A percentile compares a stretch with the other conserved stretches of the same genome.
phyloP scores from a whole-genome alignment of 2,888 invertebrate species.

The Schizaphis graminum region DNA sequence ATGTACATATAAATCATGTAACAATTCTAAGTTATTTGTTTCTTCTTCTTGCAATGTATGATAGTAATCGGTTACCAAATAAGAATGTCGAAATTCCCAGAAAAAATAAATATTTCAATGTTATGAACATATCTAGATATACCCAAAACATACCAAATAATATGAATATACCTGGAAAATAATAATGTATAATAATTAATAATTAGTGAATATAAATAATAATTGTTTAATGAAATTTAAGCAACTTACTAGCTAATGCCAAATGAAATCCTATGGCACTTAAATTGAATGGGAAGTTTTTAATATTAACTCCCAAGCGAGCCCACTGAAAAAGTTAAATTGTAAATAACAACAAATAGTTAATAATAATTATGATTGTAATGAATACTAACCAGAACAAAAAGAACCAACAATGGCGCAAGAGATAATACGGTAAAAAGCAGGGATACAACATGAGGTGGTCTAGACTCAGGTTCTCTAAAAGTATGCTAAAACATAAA shows the following conservation, averaged over 20 bases:
- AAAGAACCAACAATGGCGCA: conserved; percentile 85
- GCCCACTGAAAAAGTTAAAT: conserved; percentile 78
- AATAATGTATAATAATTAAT: conserved; percentile 9
- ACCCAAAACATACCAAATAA: conserved; percentile 95
- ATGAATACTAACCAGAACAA: conserved; percentile 76
- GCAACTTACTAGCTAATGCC: conserved; percentile 82
- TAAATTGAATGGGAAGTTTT: conserved; percentile 82
- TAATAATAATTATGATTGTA: not conserved
- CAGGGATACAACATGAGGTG: conserved; percentile 88
- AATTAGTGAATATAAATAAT: not conserved
- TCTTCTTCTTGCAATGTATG: conserved; percentile 78
- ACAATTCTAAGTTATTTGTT: conserved; percentile 67
- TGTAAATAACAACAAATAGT: conserved; percentile 11
- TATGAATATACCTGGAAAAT: conserved; percentile 81
- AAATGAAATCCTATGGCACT: conserved; percentile 91
- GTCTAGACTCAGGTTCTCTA: conserved; percentile 91
- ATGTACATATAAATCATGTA: not conserved
- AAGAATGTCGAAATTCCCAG: conserved; percentile 92
- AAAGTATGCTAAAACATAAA: conserved; percentile 80
- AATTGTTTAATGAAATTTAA: not conserved
- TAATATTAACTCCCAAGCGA: conserved; percentile 87
- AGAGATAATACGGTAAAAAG: conserved; percentile 88
- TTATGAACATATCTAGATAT: conserved; percentile 95
- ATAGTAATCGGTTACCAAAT: conserved; percentile 91
- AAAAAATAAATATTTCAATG: conserved; percentile 88